phyloP scores from a whole-genome alignment of 2,888 invertebrate genomes.

The Leptogaster cylindrica region DNA sequence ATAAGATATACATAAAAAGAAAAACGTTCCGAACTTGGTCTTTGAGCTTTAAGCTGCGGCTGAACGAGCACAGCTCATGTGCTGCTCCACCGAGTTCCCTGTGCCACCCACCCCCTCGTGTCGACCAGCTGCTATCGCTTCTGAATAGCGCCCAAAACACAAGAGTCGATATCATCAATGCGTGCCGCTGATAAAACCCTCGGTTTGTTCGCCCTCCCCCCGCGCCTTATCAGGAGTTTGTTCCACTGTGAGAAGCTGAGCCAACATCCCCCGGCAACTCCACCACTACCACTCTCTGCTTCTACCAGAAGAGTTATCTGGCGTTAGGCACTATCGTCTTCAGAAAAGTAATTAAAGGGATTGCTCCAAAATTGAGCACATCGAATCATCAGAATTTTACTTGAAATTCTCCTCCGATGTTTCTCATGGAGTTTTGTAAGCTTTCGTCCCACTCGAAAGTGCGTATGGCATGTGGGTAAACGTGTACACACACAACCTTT shows the following conservation, averaged over 20 bases:
- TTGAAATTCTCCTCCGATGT: not conserved
- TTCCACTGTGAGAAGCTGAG: too few relatives aligned
- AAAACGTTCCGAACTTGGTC: too few relatives aligned
- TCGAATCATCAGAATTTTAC: too few relatives aligned
- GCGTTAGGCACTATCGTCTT: too few relatives aligned
- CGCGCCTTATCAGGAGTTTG: too few relatives aligned
- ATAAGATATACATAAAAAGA: too few relatives aligned
- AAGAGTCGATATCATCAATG: constrained; percentile 28
- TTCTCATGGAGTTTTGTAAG: not conserved
- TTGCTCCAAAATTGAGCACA: constrained; percentile 12
- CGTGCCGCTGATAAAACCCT: constrained; percentile 23
- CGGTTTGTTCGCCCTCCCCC: too few relatives aligned
- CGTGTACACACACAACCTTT: not conserved
- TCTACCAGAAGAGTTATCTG: too few relatives aligned
- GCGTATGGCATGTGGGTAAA: constrained; percentile 6
- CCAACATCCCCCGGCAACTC: too few relatives aligned
- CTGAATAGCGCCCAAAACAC: constrained; percentile 23
- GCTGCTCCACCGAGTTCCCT: not conserved
- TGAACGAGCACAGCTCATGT: not conserved
- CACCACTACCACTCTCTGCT: too few relatives aligned
- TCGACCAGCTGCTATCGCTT: not conserved
- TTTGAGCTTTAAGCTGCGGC: not conserved
- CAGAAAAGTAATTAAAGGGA: constrained; percentile 7
- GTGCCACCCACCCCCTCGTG: constrained; percentile 1
- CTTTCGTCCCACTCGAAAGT: constrained; percentile 32